Percentiles rank a stretch among this genome's conserved stretches.
These are phyloP conservation scores for Damaliscus lunatus DNA, from an alignment of 2,113 vertebrate genomes.

Conservation along the genomic window DNA sequence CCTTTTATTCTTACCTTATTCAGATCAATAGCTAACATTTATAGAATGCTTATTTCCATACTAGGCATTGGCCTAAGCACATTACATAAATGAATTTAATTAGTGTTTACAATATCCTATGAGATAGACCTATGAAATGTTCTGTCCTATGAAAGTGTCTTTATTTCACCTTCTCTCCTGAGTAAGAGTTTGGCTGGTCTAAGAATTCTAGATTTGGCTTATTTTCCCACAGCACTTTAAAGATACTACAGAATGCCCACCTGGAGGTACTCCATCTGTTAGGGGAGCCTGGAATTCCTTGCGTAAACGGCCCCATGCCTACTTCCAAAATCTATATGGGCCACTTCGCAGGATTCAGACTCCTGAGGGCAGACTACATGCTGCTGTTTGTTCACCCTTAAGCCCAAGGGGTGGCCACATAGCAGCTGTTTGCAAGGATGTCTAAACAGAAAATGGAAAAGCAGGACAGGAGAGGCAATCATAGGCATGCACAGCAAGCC, in stretches of 20 bases:
- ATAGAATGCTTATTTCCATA: background rate
- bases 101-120: background rate
- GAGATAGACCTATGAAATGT: background rate
- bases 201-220: background rate
- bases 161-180: background rate
- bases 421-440: background rate
- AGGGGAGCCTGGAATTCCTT: background rate
- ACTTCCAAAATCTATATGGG: background rate
- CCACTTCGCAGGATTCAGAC: background rate
- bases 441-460: background rate
- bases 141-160: background rate
- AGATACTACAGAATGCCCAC: background rate
- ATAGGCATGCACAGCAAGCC: background rate
- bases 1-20: background rate
- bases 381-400: background rate
- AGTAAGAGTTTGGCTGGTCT: background rate
- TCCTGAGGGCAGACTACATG: background rate
- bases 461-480: background rate
- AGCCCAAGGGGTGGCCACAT: background rate
- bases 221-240: background rate
- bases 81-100: background rate
- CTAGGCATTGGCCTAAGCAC: background rate
- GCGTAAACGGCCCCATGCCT: background rate
- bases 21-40: background rate
- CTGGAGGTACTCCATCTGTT: background rate